Evolutionary conservation across 2,113 vertebrate genomes (phyloP), one percentile per base, ranked within the genome.

Genomic region (Okapia johnstoni): DNA sequence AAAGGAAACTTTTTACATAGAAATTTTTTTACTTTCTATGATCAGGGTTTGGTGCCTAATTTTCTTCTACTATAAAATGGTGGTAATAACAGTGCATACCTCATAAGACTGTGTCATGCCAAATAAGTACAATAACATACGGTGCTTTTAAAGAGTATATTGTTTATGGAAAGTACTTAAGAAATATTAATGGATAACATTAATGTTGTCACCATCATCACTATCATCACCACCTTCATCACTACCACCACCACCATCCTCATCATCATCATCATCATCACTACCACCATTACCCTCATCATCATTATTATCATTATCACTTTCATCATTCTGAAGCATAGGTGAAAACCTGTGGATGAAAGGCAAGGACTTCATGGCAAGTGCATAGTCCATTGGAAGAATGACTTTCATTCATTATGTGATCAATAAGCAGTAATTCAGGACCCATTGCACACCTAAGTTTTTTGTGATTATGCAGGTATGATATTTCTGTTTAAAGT

Each of bases 51-150:
- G 12, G 15, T 52, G 6, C 26, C 50, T 86, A 21, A n/a, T 85
- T 89, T 96, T 86, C 46, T 43, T 88, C 60, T 89, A 21, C 50
- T 33, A 5, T 93, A 79, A 94, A 92, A n/a, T 9, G 40, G 7
- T 89, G 40, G 63, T 55, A 77, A 40, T 85, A 52, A 25, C 16
- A 93, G 14, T 40, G 10, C 54, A 0, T 40, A n/a, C 76, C 36
- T 91, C 25, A 40, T n/a, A 83, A n/a, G 14, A 60, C 10, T 50
- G 6, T 85, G 50, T 55, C 7, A 87, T 55, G n/a, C 57, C 52
- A 40, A 73, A 43, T 79, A 12, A 48, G 10, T 61, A 15, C 70
- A 76, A 4, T 26, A 46, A 79, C 73, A 19, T 14, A 36, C n/a
- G 5, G 21, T 52, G 11, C 6, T 87, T 73, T 73, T 73, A 40